Conservation (phyloP, 2,113 vertebrate genomes). For the Bos taurus region ARS-UCD2.0 NC_037328.1:140304501-140305000, state of each 20-base stretch:
- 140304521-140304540: fast-evolving
- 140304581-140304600: neutral
- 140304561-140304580: neutral
- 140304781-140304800: neutral
- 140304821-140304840: neutral
- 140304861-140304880: neutral
- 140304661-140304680: fast-evolving
- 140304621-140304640: neutral
- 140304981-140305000: neutral
- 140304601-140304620: neutral
- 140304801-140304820: neutral
- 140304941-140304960: neutral
- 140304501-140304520: neutral
- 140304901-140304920: neutral
- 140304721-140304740: neutral
- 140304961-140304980: neutral
- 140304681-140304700: neutral
- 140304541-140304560: neutral
- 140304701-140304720: neutral
- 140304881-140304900: neutral
- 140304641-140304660: fast-evolving
- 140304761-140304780: neutral
- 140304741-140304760: neutral
- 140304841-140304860: neutral
- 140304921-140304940: neutral